Evolutionary conservation across 1,140 invertebrate genomes (phyloP).

Genomic region (Oryzaephilus surinamensis): DNA sequence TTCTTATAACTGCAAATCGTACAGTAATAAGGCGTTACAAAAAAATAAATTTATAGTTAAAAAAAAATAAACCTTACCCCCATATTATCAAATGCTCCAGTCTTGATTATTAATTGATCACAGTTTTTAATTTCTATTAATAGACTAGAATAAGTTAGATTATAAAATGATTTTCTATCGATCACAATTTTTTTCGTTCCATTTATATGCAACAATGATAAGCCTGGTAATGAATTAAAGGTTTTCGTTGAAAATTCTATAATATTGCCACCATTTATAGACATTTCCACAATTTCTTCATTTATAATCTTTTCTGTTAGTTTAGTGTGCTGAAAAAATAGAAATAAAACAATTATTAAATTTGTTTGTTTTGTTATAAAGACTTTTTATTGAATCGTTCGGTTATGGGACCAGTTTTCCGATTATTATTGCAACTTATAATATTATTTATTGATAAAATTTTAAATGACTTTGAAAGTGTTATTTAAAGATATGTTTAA

Average conservation of each 20-base stretch:
- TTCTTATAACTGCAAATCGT: neutral
- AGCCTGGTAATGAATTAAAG: constrained; percentile 34
- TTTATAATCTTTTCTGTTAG: constrained; percentile 42
- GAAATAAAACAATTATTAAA: too few species aligned
- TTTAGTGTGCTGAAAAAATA: constrained; percentile 41
- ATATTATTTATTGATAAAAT: too few species aligned
- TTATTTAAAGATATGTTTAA: too few species aligned
- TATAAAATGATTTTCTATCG: constrained; percentile 43
- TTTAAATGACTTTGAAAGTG: too few species aligned
- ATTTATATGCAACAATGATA: constrained; percentile 40
- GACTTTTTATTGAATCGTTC: too few species aligned
- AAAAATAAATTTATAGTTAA: too few species aligned
- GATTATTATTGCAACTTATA: too few species aligned
- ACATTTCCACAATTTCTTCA: constrained; percentile 43
- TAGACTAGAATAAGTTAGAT: constrained; percentile 40
- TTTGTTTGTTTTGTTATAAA: too few species aligned
- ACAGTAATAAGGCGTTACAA: too few species aligned
- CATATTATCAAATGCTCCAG: constrained; percentile 43
- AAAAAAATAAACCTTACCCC: constrained; percentile 27
- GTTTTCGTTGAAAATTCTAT: constrained; percentile 43
- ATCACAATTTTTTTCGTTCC: constrained; percentile 40
- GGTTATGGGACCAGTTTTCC: too few species aligned
- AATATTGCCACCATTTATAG: constrained; percentile 45
- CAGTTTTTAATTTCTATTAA: constrained; percentile 43
- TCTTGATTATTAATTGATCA: constrained; percentile 42